Evolutionary conservation across 2,113 vertebrate species (phyloP), one percentile per base, ranked within the genome.

Genomic region (Spea bombifrons): DNA sequence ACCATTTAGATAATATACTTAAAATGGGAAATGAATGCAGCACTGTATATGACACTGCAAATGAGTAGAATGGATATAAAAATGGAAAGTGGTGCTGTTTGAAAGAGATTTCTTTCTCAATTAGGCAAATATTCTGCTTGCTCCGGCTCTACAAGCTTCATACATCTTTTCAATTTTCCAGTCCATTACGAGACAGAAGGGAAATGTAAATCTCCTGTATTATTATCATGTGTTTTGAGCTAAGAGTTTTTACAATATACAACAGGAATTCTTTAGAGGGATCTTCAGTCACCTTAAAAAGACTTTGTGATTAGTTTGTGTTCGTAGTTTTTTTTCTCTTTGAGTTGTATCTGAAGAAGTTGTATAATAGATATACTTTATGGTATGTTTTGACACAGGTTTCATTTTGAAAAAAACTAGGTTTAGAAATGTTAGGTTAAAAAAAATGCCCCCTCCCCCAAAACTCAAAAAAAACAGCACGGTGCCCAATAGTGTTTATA

Each of bases 111-210:
- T 80, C 78, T 80, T 80, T 68, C 53, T 74, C 65, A 74, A 80
- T 80, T 80, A 80, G 52, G 78, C 71, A 80, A 68, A 74, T 80
- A 74, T 74, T 80, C 71, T 80, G 71, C 78, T 49, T 67, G 71
- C 65, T 63, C 65, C 52, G 68, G 78, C 64, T 49, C n/a, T 80
- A 80, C 78, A 80, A 68, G 78, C 71, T 80, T 68, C 16, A 17
- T 68, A 80, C 71, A 68, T 73, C 78, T 80, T 68, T 80, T 68
- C 71, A 74, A 80, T 80, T 80, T 74, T 80, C 71, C 71, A 80
- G 30, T 59, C 65, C 71, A 80, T 80, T 80, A 80, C 63, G 16
- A 67, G 53, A 47, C n/a, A 65, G 71, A 73, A 63, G 50, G 70
- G 72, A 57, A 49, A 74, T 74, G 66, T 80, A 74, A 80, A 80